Conservation (phyloP, 1,140 invertebrate genomes). For the Lethrus apterus region DNA sequence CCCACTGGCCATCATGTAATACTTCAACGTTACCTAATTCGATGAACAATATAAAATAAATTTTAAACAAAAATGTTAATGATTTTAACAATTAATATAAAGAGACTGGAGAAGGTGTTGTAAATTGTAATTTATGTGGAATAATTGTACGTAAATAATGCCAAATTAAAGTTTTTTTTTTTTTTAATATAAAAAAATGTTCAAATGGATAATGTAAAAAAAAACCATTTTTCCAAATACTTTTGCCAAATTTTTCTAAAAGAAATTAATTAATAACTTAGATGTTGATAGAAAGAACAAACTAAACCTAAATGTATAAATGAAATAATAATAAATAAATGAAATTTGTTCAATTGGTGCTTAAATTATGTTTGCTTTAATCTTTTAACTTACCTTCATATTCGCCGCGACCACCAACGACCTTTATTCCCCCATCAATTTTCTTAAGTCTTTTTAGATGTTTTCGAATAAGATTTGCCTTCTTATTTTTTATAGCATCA, state of each 20-base stretch:
- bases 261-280: too few species aligned
- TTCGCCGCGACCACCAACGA: slow-evolving; percentile 56
- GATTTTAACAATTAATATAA: not conserved
- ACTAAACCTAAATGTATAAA: too few species aligned
- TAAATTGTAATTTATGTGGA: too few species aligned
- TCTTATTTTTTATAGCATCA: slow-evolving; percentile 32
- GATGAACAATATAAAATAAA: too few species aligned
- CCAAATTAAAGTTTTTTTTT: not conserved
- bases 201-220: slow-evolving; percentile 6
- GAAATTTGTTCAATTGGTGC: too few species aligned
- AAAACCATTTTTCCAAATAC: too few species aligned
- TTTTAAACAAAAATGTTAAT: slow-evolving; percentile 1
- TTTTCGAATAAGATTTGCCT: slow-evolving; percentile 44
- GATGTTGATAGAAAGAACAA: too few species aligned
- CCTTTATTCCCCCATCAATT: slow-evolving; percentile 61
- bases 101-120: not conserved
- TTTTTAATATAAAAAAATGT: not conserved
- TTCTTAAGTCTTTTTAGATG: slow-evolving; percentile 56
- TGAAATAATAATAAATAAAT: too few species aligned
- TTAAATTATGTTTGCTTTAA: not conserved
- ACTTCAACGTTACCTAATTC: slow-evolving; percentile 80
- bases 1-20: slow-evolving; percentile 77
- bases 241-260: too few species aligned
- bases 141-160: too few species aligned
- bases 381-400: slow-evolving; percentile 54